Conservation (phyloP, 2,888 invertebrate genomes). For the Drosophila affinis region DNA sequence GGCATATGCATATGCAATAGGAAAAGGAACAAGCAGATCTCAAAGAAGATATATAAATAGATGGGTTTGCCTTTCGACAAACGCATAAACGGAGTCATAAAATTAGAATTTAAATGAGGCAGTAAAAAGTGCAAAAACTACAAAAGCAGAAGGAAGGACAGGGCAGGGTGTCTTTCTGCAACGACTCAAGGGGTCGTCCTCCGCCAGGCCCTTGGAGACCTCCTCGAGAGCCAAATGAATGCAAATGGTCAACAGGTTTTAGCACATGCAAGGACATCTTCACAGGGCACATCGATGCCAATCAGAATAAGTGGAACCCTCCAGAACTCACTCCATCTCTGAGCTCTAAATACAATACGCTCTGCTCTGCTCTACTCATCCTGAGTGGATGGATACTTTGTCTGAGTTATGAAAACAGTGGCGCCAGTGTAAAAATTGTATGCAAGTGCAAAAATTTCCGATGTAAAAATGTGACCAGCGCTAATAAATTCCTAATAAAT, state of each 20-base stretch:
- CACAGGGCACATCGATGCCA: conserved; percentile 55
- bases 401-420: conserved; percentile 72
- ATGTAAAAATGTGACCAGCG: conserved; percentile 54
- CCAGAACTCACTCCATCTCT: conserved; percentile 16
- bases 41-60: conserved; percentile 49
- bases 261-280: conserved; percentile 40
- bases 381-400: conserved; percentile 51
- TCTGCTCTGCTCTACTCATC: conserved; percentile 1
- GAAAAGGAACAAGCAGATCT: conserved; percentile 32
- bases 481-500: conserved; percentile 75
- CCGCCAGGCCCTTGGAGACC: conserved; percentile 4
- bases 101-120: conserved; percentile 78
- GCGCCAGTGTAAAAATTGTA: conserved; percentile 72
- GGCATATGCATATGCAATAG: conserved; percentile 53
- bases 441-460: conserved; percentile 68
- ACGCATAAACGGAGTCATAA: conserved; percentile 74
- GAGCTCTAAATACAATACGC: conserved; percentile 4
- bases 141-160: conserved; percentile 22
- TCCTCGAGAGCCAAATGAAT: conserved; percentile 73
- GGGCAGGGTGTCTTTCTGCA: conserved; percentile 9
- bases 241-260: conserved; percentile 82
- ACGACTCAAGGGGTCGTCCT: background rate
- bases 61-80: conserved; percentile 64
- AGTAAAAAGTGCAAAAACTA: conserved; percentile 54
- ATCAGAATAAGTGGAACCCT: conserved; percentile 68